Percentiles rank a stretch among this genome's conserved stretches.
Conservation (phyloP, 1,140 invertebrate genomes). For the Chironomus tepperi region DNA sequence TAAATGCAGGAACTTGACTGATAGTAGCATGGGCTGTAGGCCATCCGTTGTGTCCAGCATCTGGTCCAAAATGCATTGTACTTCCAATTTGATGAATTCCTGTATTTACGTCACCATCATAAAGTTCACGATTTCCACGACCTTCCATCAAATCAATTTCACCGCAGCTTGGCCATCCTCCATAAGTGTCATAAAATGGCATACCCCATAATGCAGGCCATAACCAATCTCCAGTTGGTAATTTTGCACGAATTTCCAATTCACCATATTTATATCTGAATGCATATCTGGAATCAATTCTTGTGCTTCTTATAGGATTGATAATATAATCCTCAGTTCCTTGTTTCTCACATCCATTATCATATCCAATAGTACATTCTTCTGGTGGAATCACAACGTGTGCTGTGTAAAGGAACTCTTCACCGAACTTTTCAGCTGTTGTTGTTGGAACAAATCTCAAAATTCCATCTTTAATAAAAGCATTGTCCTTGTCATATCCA, state of each 20-base stretch:
- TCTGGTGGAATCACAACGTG: not conserved
- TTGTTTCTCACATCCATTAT: constrained; percentile 42
- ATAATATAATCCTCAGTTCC: constrained; percentile 42
- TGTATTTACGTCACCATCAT: constrained; percentile 45
- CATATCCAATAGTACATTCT: constrained; percentile 50
- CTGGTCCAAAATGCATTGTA: constrained; percentile 47
- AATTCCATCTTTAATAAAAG: not conserved
- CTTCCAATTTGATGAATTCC: constrained; percentile 40
- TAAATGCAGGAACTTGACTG: constrained; percentile 29
- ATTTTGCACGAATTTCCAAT: constrained; percentile 54
- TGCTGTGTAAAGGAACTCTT: constrained; percentile 32
- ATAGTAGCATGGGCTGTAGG: constrained; percentile 33
- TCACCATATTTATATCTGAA: constrained; percentile 54
- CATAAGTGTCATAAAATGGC: constrained; percentile 47
- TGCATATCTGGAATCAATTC: constrained; percentile 46
- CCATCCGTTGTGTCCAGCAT: constrained; percentile 38
- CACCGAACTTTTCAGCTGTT: constrained; percentile 42
- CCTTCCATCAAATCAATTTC: constrained; percentile 50
- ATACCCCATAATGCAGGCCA: constrained; percentile 64
- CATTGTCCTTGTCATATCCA: constrained; percentile 34
- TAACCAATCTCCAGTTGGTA: constrained; percentile 59
- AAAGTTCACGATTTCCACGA: constrained; percentile 47
- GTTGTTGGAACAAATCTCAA: constrained; percentile 45
- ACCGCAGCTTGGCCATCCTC: constrained; percentile 47
- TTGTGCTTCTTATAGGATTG: constrained; percentile 53